Evolutionary conservation across 2,113 vertebrate genomes (phyloP).

Genomic region (Sitta europaea): DNA sequence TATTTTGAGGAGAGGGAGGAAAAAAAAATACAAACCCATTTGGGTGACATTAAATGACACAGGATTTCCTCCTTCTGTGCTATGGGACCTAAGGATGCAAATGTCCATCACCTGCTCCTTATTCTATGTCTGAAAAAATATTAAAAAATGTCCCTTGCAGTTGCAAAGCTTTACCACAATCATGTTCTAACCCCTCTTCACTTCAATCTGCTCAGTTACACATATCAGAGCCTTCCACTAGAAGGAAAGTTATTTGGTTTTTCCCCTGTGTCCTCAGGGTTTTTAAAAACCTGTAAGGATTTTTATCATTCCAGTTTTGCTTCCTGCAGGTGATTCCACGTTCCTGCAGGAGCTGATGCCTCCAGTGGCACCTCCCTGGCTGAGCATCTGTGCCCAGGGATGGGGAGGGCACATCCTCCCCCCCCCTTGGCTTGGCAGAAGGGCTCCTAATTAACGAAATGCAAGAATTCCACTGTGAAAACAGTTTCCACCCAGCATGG

Average conservation of each 20-base stretch:
- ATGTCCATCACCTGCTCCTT: not conserved
- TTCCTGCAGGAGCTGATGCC: not conserved
- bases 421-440: not conserved
- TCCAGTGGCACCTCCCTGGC: not conserved
- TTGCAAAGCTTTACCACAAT: not conserved
- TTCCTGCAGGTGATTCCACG: not conserved
- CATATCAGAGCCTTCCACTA: not conserved
- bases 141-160: not conserved
- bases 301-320: not conserved
- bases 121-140: not conserved
- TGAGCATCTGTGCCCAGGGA: not conserved
- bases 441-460: not conserved
- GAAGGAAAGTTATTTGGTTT: not conserved
- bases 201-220: not conserved
- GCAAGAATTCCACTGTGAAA: not conserved
- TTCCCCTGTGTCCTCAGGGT: not conserved
- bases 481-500: conserved; percentile 25
- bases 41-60: not conserved
- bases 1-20: accelerated
- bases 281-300: too few relatives aligned
- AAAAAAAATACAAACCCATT: accelerated
- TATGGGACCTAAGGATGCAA: not conserved
- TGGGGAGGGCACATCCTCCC: not conserved
- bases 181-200: not conserved
- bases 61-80: not conserved